Evolutionary conservation across 2,888 invertebrate species (phyloP).

Genomic region (Neuroscelio doddi): DNA sequence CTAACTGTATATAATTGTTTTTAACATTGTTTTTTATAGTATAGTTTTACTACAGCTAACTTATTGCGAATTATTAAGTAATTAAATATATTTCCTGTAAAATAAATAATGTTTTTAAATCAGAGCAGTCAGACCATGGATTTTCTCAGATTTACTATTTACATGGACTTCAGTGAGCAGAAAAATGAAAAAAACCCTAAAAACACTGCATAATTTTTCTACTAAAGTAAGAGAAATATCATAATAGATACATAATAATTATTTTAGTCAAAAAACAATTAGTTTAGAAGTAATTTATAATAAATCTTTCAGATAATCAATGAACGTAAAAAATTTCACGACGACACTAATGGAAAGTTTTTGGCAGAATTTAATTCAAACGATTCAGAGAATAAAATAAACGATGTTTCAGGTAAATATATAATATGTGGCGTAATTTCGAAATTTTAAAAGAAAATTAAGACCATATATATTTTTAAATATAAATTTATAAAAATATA

Average conservation of each 20-base stretch:
- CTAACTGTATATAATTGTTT: too few relatives aligned
- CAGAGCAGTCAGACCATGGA: slow-evolving; percentile 33
- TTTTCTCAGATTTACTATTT: slow-evolving; percentile 15
- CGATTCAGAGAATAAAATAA: too few relatives aligned
- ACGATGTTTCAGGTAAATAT: too few relatives aligned
- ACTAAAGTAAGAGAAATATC: slow-evolving; percentile 19
- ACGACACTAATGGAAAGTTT: slow-evolving; percentile 27
- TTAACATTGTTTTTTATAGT: too few relatives aligned
- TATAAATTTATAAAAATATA: too few relatives aligned
- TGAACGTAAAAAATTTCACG: slow-evolving; percentile 39
- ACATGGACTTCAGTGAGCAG: slow-evolving; percentile 6
- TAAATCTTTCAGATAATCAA: slow-evolving; percentile 34
- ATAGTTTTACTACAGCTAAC: slow-evolving; percentile 9
- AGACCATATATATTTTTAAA: too few relatives aligned
- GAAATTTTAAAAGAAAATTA: too few relatives aligned
- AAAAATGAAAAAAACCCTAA: slow-evolving; percentile 12
- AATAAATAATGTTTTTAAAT: too few relatives aligned
- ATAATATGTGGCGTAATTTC: too few relatives aligned
- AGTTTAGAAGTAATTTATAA: too few relatives aligned
- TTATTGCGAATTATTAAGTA: slow-evolving; percentile 14
- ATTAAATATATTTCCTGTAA: slow-evolving; percentile 1
- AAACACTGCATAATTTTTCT: slow-evolving; percentile 37
- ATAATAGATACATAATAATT: neutral
- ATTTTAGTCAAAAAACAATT: too few relatives aligned
- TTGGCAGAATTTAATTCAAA: slow-evolving; percentile 9